phyloP scores from a whole-genome alignment of 2,797 vertebrate genomes.

The Mastacembelus armatus region DNA sequence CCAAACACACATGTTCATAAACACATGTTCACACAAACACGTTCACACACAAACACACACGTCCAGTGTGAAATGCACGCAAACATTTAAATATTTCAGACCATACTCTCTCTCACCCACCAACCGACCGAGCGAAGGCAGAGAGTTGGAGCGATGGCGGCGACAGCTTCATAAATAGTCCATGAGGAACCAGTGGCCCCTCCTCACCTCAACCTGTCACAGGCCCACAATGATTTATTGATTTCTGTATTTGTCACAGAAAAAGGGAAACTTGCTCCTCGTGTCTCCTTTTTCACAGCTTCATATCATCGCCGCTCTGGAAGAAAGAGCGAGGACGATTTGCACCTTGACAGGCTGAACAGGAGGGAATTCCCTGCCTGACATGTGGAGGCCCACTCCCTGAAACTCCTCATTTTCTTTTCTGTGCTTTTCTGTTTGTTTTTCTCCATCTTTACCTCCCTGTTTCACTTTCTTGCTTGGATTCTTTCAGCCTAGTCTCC shows the following conservation, averaged over 20 bases:
- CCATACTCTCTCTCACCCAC: conserved; percentile 45
- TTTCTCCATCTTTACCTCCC: not conserved
- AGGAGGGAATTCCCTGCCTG: conserved; percentile 49
- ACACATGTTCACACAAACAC: too few species aligned
- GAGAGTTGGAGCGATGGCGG: conserved; percentile 31
- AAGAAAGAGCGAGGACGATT: conserved; percentile 57
- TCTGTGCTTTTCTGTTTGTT: not conserved
- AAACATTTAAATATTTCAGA: conserved; percentile 85
- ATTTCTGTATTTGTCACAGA: conserved; percentile 86
- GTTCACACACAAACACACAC: too few species aligned
- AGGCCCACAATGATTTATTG: conserved; percentile 85
- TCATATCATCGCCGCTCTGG: conserved; percentile 45
- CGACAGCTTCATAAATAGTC: conserved; percentile 84
- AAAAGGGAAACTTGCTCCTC: conserved; percentile 69
- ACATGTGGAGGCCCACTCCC: conserved; percentile 4
- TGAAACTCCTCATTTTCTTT: not conserved
- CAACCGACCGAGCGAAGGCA: not conserved
- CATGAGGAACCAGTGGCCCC: conserved; percentile 79
- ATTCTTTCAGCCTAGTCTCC: not conserved
- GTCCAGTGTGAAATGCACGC: conserved; percentile 77
- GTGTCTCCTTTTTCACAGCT: conserved; percentile 22
- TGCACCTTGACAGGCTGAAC: conserved; percentile 57
- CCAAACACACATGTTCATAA: too few species aligned
- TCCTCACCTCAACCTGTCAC: conserved; percentile 77
- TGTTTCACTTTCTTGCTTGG: not conserved